Conservation (phyloP, 2,888 invertebrate genomes). For the Hedychridium roseum region DNA sequence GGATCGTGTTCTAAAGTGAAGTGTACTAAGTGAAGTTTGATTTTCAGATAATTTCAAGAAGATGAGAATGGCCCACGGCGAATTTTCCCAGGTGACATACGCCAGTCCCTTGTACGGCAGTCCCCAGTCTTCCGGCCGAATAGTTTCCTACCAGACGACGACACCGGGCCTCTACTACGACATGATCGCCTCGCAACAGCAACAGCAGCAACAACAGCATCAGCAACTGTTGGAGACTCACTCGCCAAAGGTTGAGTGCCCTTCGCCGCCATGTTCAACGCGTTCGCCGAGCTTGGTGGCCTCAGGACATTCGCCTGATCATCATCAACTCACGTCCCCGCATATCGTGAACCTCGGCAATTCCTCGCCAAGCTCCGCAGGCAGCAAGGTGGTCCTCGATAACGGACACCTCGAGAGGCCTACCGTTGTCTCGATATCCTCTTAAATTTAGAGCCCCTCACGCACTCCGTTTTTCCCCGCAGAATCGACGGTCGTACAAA, state of each 20-base stretch:
- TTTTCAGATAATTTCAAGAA: constrained; percentile 43
- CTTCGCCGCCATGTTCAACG: constrained; percentile 49
- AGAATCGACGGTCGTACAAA: no score
- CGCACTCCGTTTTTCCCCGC: no score
- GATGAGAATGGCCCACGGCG: constrained; percentile 41
- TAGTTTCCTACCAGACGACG: constrained; percentile 37
- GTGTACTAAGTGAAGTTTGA: background rate
- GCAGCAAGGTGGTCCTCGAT: constrained; percentile 50
- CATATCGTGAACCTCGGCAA: constrained; percentile 56
- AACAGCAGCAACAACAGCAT: constrained; percentile 46
- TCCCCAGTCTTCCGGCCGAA: constrained; percentile 35
- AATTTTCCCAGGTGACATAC: constrained; percentile 39
- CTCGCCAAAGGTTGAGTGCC: constrained; percentile 59
- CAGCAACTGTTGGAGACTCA: constrained; percentile 48
- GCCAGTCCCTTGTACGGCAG: constrained; percentile 35
- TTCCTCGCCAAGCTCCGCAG: constrained; percentile 42
- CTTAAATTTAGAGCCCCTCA: no score
- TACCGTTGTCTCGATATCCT: constrained; percentile 66
- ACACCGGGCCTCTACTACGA: constrained; percentile 50
- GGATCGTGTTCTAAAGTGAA: background rate
- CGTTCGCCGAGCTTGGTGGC: constrained; percentile 55
- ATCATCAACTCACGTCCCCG: constrained; percentile 52
- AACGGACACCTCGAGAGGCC: constrained; percentile 65
- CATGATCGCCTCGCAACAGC: constrained; percentile 42
- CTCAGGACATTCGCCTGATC: constrained; percentile 55